These are phyloP conservation scores for Sebastes baramenuke DNA, from an alignment of 2,797 vertebrate genomes.

Conservation along the genomic window DNA sequence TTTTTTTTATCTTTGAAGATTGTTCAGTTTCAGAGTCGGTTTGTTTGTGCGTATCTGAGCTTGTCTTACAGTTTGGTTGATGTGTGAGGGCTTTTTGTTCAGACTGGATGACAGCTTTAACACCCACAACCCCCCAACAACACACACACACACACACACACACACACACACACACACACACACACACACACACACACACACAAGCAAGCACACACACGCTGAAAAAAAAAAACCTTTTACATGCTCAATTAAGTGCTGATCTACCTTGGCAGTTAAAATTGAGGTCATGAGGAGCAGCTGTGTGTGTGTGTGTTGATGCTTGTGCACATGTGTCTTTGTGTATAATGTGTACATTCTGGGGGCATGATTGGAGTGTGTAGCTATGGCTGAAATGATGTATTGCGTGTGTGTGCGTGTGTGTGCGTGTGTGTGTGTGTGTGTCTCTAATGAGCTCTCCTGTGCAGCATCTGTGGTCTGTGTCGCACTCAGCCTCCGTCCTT, in stretches of 20 bases:
- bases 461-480: constrained; percentile 68
- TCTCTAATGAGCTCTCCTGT: constrained; percentile 68
- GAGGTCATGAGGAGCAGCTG: constrained; percentile 76
- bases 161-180: neutral
- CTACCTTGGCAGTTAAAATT: constrained; percentile 71
- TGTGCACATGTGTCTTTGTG: constrained; percentile 11
- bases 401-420: constrained; percentile 29
- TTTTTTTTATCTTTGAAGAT: constrained; percentile 20
- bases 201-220: neutral
- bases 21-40: constrained; percentile 14
- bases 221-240: constrained; percentile 26
- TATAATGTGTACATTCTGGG: constrained; percentile 17
- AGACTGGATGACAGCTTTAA: constrained; percentile 41
- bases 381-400: constrained; percentile 11
- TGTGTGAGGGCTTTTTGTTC: constrained; percentile 35
- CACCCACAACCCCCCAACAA: neutral
- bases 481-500: constrained; percentile 51
- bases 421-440: constrained; percentile 20
- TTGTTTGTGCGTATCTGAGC: constrained; percentile 9
- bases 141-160: neutral
- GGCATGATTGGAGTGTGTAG: constrained; percentile 29
- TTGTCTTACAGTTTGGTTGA: constrained; percentile 22
- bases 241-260: constrained; percentile 69
- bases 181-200: neutral
- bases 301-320: constrained; percentile 32